Conservation (phyloP, 2,888 invertebrate genomes). For the Leptodirus hochenwartii region DNA sequence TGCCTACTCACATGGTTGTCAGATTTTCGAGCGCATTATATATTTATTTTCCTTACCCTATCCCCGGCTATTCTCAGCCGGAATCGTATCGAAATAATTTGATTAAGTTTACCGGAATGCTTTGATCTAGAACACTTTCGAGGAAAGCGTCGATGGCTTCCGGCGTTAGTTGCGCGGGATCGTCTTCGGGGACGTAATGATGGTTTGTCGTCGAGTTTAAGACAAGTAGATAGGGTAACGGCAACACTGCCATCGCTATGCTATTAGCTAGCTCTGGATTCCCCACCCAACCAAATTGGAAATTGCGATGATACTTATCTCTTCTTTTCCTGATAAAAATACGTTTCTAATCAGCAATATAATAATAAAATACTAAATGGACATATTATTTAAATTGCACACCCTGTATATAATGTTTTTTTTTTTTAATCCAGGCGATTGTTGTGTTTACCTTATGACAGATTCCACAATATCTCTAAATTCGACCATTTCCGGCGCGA, state of each 20-base stretch:
- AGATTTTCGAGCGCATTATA: too few relatives aligned
- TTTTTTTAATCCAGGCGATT: neutral
- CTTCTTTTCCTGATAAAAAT: constrained; percentile 44
- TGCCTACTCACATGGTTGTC: neutral
- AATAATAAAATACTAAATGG: too few relatives aligned
- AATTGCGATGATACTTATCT: constrained; percentile 51
- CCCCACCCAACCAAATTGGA: constrained; percentile 91
- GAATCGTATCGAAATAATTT: too few relatives aligned
- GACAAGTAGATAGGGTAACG: constrained; percentile 72
- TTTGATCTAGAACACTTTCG: constrained; percentile 57
- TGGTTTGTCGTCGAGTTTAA: constrained; percentile 84
- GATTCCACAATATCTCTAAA: constrained; percentile 64
- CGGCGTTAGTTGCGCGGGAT: constrained; percentile 61
- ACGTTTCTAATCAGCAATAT: constrained; percentile 11
- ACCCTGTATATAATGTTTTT: too few relatives aligned
- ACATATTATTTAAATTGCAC: too few relatives aligned
- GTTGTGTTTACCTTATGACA: too few relatives aligned
- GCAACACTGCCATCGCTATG: constrained; percentile 74
- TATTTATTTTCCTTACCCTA: too few relatives aligned
- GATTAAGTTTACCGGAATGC: constrained; percentile 57
- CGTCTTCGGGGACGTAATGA: constrained; percentile 79
- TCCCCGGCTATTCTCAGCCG: too few relatives aligned
- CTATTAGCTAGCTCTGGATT: constrained; percentile 81
- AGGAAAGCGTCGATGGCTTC: constrained; percentile 60
- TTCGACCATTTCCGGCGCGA: constrained; percentile 61